phyloP scores from a whole-genome alignment of 2,797 vertebrate species.

The Pempheris klunzingeri region DNA sequence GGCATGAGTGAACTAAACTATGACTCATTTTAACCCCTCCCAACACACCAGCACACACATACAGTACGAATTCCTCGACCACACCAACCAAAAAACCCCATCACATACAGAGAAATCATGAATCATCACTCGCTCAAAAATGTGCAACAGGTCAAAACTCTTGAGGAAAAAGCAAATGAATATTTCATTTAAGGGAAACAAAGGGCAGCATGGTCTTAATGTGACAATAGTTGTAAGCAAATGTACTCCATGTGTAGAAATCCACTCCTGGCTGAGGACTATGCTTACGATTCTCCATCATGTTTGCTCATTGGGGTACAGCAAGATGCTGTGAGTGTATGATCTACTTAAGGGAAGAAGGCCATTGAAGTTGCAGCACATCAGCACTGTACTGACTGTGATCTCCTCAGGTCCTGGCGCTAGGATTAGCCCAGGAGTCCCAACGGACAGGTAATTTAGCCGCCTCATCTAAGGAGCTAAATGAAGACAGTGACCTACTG shows the following conservation, averaged over 20 bases:
- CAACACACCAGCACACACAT: slow-evolving; percentile 48
- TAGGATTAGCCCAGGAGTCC: slow-evolving; percentile 64
- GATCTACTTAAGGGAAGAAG: slow-evolving; percentile 18
- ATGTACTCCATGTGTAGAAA: slow-evolving; percentile 24
- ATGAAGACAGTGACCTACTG: slow-evolving; percentile 39
- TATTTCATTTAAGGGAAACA: not conserved
- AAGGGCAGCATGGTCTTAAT: not conserved
- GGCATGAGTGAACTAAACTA: slow-evolving; percentile 75
- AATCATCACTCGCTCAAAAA: slow-evolving; percentile 27
- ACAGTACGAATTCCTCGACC: slow-evolving; percentile 38
- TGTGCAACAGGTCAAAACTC: slow-evolving; percentile 2
- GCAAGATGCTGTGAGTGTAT: not conserved
- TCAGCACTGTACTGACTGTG: slow-evolving; percentile 33
- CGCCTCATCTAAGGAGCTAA: slow-evolving; percentile 47
- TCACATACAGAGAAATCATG: slow-evolving; percentile 13
- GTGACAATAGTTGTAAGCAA: slow-evolving; percentile 18
- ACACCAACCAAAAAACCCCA: slow-evolving; percentile 3
- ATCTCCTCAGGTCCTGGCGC: slow-evolving; percentile 2
- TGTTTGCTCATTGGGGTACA: slow-evolving; percentile 3
- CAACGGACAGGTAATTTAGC: slow-evolving; percentile 61
- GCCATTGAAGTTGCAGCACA: slow-evolving; percentile 30
- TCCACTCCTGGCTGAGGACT: slow-evolving; percentile 10
- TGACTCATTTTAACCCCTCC: slow-evolving; percentile 84
- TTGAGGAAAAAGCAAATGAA: not conserved
- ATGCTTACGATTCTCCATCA: slow-evolving; percentile 1